Evolutionary conservation across 2,113 vertebrate genomes (phyloP).

Genomic region (Chionodraco myersi): DNA sequence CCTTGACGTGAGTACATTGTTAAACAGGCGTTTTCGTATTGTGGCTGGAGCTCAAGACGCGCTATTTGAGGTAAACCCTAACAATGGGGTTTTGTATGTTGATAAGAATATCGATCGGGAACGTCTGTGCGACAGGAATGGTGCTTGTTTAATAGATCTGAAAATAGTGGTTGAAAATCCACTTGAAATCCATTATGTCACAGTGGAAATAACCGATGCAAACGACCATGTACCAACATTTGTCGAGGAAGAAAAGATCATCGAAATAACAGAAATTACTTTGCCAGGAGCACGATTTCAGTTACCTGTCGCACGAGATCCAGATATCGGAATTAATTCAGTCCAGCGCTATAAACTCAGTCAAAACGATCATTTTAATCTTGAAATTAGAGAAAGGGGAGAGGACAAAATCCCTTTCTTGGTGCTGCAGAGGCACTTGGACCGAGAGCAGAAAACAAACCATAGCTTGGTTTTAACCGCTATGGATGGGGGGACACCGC

Average conservation of each 20-base stretch:
- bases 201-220: slow-evolving; percentile 77
- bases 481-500: slow-evolving; percentile 80
- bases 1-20: slow-evolving; percentile 67
- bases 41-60: slow-evolving; percentile 80
- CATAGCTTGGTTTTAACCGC: slow-evolving; percentile 76
- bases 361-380: slow-evolving; percentile 74
- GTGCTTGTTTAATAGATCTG: slow-evolving; percentile 70
- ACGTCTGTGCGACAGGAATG: slow-evolving; percentile 74
- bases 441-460: slow-evolving; percentile 77
- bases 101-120: slow-evolving; percentile 79
- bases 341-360: slow-evolving; percentile 79
- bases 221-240: slow-evolving; percentile 82
- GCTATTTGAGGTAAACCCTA: slow-evolving; percentile 78
- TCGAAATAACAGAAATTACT: too few species aligned
- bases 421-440: slow-evolving; percentile 76
- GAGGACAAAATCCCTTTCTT: slow-evolving; percentile 82
- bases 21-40: slow-evolving; percentile 76
- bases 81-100: slow-evolving; percentile 75
- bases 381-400: slow-evolving; percentile 81
- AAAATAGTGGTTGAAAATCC: slow-evolving; percentile 82
- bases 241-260: slow-evolving; percentile 43
- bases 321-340: slow-evolving; percentile 78
- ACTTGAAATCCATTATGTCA: slow-evolving; percentile 81
- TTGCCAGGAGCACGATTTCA: slow-evolving; percentile 79
- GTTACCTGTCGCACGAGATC: slow-evolving; percentile 79